Evolutionary conservation across 2,888 invertebrate genomes (phyloP).

Genomic region (Scaptomyza caliginosa): DNA sequence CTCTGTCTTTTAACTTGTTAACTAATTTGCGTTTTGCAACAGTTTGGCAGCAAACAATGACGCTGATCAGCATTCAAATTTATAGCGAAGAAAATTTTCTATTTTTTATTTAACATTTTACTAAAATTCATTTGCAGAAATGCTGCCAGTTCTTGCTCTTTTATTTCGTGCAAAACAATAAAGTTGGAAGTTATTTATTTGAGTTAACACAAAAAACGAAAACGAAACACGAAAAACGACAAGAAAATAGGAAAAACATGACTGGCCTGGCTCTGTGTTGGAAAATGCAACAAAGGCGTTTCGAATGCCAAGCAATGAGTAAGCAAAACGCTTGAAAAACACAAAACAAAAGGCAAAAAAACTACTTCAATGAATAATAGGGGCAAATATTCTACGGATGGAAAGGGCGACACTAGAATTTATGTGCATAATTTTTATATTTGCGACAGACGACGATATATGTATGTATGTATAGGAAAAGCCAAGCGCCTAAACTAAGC

Average conservation of each 20-base stretch:
- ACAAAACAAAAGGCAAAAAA: conserved; percentile 28
- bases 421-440: conserved; percentile 75
- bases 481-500: conserved; percentile 4
- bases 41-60: background rate
- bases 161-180: no score
- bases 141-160: conserved; percentile 9
- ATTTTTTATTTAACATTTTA: conserved; percentile 26
- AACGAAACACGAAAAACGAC: conserved; percentile 11
- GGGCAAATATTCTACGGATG: conserved; percentile 25
- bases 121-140: conserved; percentile 25
- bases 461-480: background rate
- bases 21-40: conserved; percentile 35
- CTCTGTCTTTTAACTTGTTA: no score
- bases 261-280: conserved; percentile 21
- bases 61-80: conserved; percentile 30
- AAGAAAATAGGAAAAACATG: conserved; percentile 45
- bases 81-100: conserved; percentile 29
- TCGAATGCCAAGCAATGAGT: conserved; percentile 43
- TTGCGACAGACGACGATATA: conserved; percentile 48
- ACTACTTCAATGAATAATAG: conserved; percentile 24
- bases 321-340: conserved; percentile 36
- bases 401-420: conserved; percentile 58
- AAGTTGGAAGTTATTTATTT: conserved; percentile 53
- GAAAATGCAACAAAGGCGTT: conserved; percentile 61
- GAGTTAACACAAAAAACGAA: conserved; percentile 14